A percentile compares a stretch with the other conserved stretches of the same genome.
These are phyloP conservation scores for Hymenopus coronatus DNA, from an alignment of 2,888 invertebrate genomes.

Conservation along the genomic window DNA sequence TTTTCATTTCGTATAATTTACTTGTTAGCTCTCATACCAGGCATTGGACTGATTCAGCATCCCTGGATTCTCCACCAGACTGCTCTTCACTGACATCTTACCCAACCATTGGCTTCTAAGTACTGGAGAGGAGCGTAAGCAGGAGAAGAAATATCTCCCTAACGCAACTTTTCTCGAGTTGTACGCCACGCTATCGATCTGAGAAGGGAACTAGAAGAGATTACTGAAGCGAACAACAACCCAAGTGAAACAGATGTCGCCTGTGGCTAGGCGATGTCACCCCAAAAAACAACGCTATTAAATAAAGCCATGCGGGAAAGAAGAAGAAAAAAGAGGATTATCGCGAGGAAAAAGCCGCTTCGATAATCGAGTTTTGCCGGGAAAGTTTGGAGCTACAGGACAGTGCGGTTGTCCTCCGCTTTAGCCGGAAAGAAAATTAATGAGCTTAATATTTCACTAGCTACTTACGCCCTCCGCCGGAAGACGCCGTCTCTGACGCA, in stretches of 20 bases:
- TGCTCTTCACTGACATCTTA: too few species aligned
- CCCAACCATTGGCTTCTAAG: too few species aligned
- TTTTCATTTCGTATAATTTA: too few species aligned
- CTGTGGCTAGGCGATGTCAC: not conserved
- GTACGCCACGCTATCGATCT: not conserved
- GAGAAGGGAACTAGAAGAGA: not conserved
- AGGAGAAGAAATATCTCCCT: too few species aligned
- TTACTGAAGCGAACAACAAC: not conserved
- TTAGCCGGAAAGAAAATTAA: not conserved
- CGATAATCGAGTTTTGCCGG: not conserved
- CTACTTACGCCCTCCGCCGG: not conserved
- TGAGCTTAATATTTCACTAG: not conserved
- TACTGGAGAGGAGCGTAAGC: too few species aligned
- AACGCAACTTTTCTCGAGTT: too few species aligned
- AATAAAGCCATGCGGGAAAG: not conserved
- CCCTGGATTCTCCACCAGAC: too few species aligned
- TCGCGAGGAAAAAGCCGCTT: not conserved
- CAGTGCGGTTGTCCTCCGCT: not conserved
- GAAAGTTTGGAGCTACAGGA: not conserved
- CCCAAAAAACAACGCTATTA: not conserved
- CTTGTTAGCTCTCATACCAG: too few species aligned
- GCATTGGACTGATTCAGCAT: too few species aligned
- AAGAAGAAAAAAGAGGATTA: not conserved
- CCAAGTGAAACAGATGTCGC: not conserved
- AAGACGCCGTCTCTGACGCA: not conserved